Evolutionary conservation across 2,113 vertebrate genomes (phyloP).

Genomic region (Pelodiscus sinensis): DNA sequence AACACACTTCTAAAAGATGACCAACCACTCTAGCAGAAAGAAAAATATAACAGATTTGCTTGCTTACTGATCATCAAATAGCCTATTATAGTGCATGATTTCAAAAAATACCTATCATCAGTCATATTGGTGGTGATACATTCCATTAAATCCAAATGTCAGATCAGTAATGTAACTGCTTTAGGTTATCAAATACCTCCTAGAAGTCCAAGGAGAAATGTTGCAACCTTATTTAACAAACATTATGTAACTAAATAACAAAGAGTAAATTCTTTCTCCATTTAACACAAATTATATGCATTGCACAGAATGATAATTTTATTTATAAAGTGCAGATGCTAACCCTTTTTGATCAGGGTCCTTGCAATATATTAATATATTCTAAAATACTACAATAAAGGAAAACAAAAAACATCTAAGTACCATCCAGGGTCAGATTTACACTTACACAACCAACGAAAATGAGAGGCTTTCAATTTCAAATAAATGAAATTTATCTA

Average conservation of each 20-base stretch:
- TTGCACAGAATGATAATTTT: background rate
- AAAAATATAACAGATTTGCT: background rate
- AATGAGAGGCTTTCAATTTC: slow-evolving; percentile 21
- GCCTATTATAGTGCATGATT: background rate
- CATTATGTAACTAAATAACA: background rate
- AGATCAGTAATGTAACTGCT: background rate
- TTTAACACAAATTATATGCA: background rate
- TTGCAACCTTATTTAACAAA: background rate
- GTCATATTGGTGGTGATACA: slow-evolving; percentile 1
- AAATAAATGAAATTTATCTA: background rate
- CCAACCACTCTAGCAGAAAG: slow-evolving; percentile 8
- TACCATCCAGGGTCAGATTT: slow-evolving; percentile 19
- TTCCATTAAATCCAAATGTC: background rate
- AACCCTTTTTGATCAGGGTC: background rate
- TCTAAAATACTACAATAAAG: background rate
- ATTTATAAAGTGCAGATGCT: background rate
- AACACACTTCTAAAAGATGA: background rate
- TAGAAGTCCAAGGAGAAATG: background rate
- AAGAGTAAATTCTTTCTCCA: background rate
- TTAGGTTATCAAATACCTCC: background rate
- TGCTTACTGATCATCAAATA: slow-evolving; percentile 12
- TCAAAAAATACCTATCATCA: background rate
- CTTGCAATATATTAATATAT: background rate
- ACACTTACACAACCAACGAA: background rate
- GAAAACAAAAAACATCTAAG: slow-evolving; percentile 22